phyloP scores from a whole-genome alignment of 2,113 vertebrate genomes.

The Anser cygnoides region DNA sequence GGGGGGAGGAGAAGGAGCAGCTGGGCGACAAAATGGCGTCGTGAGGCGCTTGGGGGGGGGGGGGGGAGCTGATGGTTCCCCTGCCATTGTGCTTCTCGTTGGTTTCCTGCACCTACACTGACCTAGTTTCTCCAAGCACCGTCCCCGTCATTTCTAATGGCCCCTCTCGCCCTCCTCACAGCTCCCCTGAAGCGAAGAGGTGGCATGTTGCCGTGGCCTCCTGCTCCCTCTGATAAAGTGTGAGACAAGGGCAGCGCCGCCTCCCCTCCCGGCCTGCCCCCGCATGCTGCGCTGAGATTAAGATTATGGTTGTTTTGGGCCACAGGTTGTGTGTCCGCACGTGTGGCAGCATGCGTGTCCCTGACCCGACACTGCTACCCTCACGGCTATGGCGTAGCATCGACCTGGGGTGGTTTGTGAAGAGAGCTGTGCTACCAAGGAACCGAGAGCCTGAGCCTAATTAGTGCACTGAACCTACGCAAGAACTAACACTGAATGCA shows the following conservation, averaged over 20 bases:
- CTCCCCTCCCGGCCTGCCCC: neutral
- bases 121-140: rapidly evolving
- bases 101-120: rapidly evolving
- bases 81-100: rapidly evolving
- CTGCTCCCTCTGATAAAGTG: neutral
- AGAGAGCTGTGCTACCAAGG: neutral
- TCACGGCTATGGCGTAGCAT: rapidly evolving
- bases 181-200: neutral
- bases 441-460: rapidly evolving
- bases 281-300: neutral
- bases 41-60: rapidly evolving
- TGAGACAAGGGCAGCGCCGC: neutral
- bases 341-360: rapidly evolving
- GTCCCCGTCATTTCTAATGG: neutral
- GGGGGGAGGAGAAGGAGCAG: rapidly evolving
- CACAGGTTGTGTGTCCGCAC: rapidly evolving
- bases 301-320: neutral
- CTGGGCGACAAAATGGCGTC: rapidly evolving
- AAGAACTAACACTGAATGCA: neutral
- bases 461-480: neutral
- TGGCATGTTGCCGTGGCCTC: rapidly evolving
- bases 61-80: rapidly evolving
- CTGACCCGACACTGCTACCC: rapidly evolving
- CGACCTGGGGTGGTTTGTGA: neutral
- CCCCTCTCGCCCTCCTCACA: neutral